These are phyloP conservation scores for Triplophysa dalaica DNA, from an alignment of 2,113 vertebrate species.

Conservation along the genomic window DNA sequence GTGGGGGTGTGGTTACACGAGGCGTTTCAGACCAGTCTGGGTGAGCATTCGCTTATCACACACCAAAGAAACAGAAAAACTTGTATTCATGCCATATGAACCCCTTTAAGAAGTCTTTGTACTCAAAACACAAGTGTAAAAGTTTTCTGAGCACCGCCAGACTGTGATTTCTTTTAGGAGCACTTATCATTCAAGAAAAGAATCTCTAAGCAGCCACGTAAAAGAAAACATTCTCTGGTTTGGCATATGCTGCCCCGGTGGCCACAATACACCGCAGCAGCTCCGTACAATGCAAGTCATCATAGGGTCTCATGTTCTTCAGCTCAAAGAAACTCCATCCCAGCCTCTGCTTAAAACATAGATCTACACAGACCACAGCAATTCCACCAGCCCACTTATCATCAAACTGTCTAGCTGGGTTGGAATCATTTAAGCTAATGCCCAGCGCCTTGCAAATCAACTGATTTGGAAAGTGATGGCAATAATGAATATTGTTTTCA, in stretches of 20 bases:
- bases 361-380: neutral
- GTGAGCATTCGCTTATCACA: too few relatives aligned
- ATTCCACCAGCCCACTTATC: conserved; percentile 29
- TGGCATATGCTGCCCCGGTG: neutral
- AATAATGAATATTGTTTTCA: conserved; percentile 31
- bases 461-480: conserved; percentile 28
- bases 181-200: neutral
- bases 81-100: too few relatives aligned
- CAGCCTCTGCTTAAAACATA: neutral
- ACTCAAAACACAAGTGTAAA: too few relatives aligned
- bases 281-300: neutral
- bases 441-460: conserved; percentile 16
- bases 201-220: neutral
- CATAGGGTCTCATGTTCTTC: neutral
- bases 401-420: conserved; percentile 21
- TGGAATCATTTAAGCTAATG: conserved; percentile 28
- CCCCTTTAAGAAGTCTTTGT: too few relatives aligned
- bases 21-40: too few relatives aligned
- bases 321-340: neutral
- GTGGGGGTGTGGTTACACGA: too few relatives aligned
- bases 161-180: neutral
- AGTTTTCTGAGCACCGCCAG: neutral
- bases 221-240: neutral
- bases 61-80: too few relatives aligned
- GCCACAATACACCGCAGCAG: neutral